phyloP scores from a whole-genome alignment of 2,888 invertebrate species.

The Fragum sueziense region DNA sequence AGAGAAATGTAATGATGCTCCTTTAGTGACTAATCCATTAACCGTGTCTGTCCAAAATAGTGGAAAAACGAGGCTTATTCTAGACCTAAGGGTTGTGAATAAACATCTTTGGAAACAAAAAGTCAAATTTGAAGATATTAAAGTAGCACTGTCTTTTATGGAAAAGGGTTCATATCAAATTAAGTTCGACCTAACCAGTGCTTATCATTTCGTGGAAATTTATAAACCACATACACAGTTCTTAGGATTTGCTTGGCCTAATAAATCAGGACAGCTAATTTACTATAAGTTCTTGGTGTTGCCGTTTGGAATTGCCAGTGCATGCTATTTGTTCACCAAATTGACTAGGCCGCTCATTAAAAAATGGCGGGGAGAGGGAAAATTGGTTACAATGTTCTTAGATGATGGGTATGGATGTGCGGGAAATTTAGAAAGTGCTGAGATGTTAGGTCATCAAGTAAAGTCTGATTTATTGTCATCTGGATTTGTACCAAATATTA shows the following conservation, averaged over 20 bases:
- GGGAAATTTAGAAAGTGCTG: not conserved
- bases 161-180: slow-evolving; percentile 29
- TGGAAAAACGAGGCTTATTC: slow-evolving; percentile 27
- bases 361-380: slow-evolving; percentile 41
- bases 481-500: slow-evolving; percentile 43
- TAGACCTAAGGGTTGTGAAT: slow-evolving; percentile 18
- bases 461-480: slow-evolving; percentile 32
- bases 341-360: slow-evolving; percentile 33
- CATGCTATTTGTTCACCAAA: slow-evolving; percentile 39
- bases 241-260: no score
- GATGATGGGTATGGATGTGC: slow-evolving; percentile 48
- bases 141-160: slow-evolving; percentile 27
- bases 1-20: slow-evolving; percentile 10
- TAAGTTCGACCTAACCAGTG: slow-evolving; percentile 38
- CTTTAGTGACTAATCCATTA: slow-evolving; percentile 25
- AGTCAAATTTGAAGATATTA: slow-evolving; percentile 34
- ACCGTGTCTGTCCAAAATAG: slow-evolving; percentile 26
- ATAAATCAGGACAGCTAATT: not conserved
- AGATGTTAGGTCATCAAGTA: slow-evolving; percentile 13
- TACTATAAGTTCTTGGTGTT: slow-evolving; percentile 37
- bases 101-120: slow-evolving; percentile 34
- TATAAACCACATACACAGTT: slow-evolving; percentile 24
- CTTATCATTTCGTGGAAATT: slow-evolving; percentile 46
- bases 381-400: slow-evolving; percentile 38
- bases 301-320: slow-evolving; percentile 28